phyloP scores from a whole-genome alignment of 2,888 invertebrate species.

The Herminia tarsipennalis region DNA sequence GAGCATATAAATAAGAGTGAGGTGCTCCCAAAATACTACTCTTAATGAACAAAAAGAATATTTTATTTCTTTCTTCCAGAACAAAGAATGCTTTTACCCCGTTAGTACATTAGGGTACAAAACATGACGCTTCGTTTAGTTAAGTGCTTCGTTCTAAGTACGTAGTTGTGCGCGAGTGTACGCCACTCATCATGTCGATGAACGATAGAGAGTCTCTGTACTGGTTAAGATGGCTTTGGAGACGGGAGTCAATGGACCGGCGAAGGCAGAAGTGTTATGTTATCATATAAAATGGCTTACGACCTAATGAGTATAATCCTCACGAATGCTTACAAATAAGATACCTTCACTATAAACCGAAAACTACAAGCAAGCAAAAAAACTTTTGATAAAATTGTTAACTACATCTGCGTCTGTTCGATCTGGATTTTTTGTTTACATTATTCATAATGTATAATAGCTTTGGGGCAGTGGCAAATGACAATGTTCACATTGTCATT shows the following conservation, averaged over 20 bases:
- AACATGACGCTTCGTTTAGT: constrained; percentile 26
- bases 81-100: constrained; percentile 3
- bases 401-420: no score
- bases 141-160: constrained; percentile 26
- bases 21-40: no score
- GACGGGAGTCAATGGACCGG: constrained; percentile 26
- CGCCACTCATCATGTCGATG: constrained; percentile 28
- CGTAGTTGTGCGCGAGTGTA: constrained; percentile 6
- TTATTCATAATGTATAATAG: no score
- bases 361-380: no score
- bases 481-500: no score
- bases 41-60: not conserved
- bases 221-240: constrained; percentile 32
- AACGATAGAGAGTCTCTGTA: constrained; percentile 31
- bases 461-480: no score
- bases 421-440: no score
- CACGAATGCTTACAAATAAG: no score
- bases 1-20: no score
- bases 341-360: no score
- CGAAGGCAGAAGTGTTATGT: constrained; percentile 5
- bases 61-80: not conserved
- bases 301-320: no score
- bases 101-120: not conserved
- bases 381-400: no score
- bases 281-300: not conserved